These are phyloP conservation scores for Papilio dardanus DNA, from an alignment of 1,140 invertebrate species.

Conservation along the genomic window DNA sequence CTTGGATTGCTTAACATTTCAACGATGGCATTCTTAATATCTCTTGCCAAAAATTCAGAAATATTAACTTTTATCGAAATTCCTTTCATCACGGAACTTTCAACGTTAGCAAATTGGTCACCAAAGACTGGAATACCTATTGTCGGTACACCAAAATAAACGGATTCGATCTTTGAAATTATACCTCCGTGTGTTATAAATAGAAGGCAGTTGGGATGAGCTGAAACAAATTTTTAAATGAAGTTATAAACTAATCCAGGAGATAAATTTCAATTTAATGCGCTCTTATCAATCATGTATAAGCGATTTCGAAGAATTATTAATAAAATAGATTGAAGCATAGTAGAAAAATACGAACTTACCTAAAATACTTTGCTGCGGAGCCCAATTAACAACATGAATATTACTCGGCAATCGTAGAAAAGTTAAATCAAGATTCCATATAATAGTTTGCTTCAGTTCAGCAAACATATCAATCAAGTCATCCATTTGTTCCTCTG, in stretches of 20 bases:
- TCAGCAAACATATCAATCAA: slow-evolving; percentile 77
- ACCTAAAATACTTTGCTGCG: slow-evolving; percentile 84
- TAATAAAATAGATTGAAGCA: too few species aligned
- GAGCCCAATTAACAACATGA: slow-evolving; percentile 84
- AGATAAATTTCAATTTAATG: too few species aligned
- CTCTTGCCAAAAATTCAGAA: slow-evolving; percentile 34
- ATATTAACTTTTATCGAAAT: slow-evolving; percentile 49
- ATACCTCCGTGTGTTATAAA: slow-evolving; percentile 88
- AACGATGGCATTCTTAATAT: slow-evolving; percentile 53
- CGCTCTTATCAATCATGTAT: too few species aligned
- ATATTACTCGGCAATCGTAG: slow-evolving; percentile 82
- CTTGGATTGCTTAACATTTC: slow-evolving; percentile 52
- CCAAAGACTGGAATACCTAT: slow-evolving; percentile 86
- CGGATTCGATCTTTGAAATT: slow-evolving; percentile 85
- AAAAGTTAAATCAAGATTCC: slow-evolving; percentile 81
- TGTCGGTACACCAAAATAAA: slow-evolving; percentile 85
- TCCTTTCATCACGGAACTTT: slow-evolving; percentile 52
- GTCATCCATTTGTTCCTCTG: slow-evolving; percentile 48
- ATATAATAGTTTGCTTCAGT: slow-evolving; percentile 79
- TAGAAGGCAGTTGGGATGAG: slow-evolving; percentile 84
- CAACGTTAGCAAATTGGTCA: slow-evolving; percentile 84
- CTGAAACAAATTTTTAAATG: slow-evolving; percentile 80
- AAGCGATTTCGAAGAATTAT: too few species aligned
- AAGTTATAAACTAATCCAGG: not conserved
- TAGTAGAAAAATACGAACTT: too few species aligned